Conservation (phyloP, 2,888 invertebrate genomes). For the Incurvaria masculella region DNA sequence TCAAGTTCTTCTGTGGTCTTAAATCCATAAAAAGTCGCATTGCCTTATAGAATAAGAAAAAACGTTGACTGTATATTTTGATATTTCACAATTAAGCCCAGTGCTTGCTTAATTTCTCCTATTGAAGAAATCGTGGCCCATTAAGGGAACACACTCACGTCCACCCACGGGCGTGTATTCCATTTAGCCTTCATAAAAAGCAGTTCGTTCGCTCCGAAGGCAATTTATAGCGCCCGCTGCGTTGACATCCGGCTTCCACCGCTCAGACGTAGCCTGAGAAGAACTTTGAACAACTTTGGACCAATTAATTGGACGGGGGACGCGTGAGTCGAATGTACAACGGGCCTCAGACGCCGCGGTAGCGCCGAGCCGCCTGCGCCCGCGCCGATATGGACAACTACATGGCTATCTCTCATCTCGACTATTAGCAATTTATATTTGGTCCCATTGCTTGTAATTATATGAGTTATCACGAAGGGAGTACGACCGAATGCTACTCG, state of each 20-base stretch:
- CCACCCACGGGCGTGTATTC: not conserved
- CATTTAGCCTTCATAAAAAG: not conserved
- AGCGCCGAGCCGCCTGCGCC: not conserved
- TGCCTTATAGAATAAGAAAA: too few relatives aligned
- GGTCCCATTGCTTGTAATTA: not conserved
- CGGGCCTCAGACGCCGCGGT: not conserved
- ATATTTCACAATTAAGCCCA: not conserved
- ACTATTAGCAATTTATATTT: not conserved
- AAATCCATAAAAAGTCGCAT: too few relatives aligned
- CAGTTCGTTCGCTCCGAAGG: not conserved
- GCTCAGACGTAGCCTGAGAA: not conserved
- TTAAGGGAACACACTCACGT: too few relatives aligned
- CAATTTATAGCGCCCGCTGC: conserved; percentile 1
- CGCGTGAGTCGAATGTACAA: not conserved
- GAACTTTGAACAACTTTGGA: conserved; percentile 2
- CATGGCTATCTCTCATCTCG: not conserved
- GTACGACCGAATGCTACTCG: too few relatives aligned
- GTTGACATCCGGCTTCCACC: not conserved
- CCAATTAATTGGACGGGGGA: conserved; percentile 1
- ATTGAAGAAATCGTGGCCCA: too few relatives aligned
- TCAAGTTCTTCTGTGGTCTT: too few relatives aligned
- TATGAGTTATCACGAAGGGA: too few relatives aligned
- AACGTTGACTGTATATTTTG: too few relatives aligned
- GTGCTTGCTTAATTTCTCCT: too few relatives aligned
- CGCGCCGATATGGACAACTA: not conserved